These are phyloP conservation scores for Gymnocephalus cernua DNA, from an alignment of 2,113 vertebrate genomes.

Conservation along the genomic window DNA sequence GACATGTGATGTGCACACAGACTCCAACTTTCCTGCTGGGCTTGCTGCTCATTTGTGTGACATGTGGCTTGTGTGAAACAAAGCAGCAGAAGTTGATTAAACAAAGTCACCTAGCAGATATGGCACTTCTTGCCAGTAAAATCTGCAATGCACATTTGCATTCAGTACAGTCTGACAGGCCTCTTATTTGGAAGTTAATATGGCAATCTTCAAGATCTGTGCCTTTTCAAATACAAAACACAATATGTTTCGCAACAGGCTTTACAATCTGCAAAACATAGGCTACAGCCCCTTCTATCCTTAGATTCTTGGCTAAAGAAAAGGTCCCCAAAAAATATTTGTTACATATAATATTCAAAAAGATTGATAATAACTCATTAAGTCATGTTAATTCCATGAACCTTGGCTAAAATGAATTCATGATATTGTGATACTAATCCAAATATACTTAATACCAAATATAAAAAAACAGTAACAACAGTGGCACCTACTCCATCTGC, in stretches of 20 bases:
- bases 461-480: too few relatives aligned
- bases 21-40: slow-evolving; percentile 51
- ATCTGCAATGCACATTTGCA: slow-evolving; percentile 5
- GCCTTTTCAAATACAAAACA: background rate
- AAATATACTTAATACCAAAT: too few relatives aligned
- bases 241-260: background rate
- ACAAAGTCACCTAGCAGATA: slow-evolving; percentile 37
- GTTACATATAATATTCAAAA: background rate
- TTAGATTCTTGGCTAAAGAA: background rate
- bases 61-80: slow-evolving; percentile 22
- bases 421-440: too few relatives aligned
- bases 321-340: background rate
- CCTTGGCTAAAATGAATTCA: too few relatives aligned
- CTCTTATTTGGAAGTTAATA: background rate
- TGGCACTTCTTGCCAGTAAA: background rate
- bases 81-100: slow-evolving; percentile 34
- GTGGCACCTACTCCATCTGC: too few relatives aligned
- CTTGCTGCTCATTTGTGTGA: slow-evolving; percentile 23
- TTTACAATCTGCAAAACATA: background rate
- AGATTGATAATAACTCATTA: too few relatives aligned
- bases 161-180: background rate
- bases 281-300: too few relatives aligned
- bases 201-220: background rate
- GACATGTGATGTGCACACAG: slow-evolving; percentile 31
- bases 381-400: too few relatives aligned